These are phyloP conservation scores for Petrolisthes manimaculis DNA, from an alignment of 2,888 invertebrate genomes.

Conservation along the genomic window DNA sequence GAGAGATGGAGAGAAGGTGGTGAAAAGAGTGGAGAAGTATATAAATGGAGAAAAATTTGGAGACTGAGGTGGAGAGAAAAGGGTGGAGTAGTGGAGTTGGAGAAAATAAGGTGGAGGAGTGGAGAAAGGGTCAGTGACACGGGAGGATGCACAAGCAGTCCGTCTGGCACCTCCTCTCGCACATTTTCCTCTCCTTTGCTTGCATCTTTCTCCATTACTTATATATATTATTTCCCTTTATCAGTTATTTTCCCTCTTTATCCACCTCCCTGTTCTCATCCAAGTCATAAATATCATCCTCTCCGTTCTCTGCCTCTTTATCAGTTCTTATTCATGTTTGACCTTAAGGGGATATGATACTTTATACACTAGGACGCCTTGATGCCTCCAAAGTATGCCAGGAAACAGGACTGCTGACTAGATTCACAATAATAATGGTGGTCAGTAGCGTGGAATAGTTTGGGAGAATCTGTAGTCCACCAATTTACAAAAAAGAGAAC, in stretches of 20 bases:
- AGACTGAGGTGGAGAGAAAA: background rate
- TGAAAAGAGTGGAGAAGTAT: background rate
- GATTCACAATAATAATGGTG: no score
- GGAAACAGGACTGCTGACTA: no score
- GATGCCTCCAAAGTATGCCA: no score
- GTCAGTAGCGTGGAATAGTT: no score
- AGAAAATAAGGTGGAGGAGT: background rate
- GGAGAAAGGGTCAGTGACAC: background rate
- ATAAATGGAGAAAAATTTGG: background rate
- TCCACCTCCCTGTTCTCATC: background rate
- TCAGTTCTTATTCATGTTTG: background rate
- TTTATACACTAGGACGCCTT: no score
- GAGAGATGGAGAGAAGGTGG: background rate
- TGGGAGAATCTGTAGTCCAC: no score
- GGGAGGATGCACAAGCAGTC: background rate
- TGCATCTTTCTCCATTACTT: background rate
- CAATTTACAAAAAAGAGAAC: no score
- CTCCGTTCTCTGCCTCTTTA: background rate
- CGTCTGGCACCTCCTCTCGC: background rate
- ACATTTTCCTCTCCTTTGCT: background rate
- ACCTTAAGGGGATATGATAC: no score
- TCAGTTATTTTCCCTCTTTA: background rate
- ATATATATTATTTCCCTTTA: background rate
- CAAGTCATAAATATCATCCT: background rate
- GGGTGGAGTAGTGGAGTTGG: background rate